phyloP scores from a whole-genome alignment of 2,888 invertebrate species.

The Exocentrus adspersus region DNA sequence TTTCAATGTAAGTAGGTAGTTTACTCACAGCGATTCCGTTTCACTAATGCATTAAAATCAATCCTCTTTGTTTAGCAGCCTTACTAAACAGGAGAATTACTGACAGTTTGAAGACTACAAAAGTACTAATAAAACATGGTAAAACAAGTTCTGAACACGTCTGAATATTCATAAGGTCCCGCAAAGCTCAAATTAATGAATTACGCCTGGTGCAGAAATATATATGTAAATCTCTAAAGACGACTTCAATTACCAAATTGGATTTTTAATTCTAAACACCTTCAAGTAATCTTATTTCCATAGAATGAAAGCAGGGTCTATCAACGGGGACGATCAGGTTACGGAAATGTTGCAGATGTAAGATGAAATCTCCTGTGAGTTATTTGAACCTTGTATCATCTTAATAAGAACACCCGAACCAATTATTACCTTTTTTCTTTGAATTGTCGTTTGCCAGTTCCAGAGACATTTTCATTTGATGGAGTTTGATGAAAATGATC shows the following conservation, averaged over 20 bases:
- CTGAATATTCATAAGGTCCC: conserved; percentile 6
- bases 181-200: conserved; percentile 7
- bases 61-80: too few relatives aligned
- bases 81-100: too few relatives aligned
- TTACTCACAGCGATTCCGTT: too few relatives aligned
- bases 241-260: conserved; percentile 19
- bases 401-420: not conserved
- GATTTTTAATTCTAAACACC: conserved; percentile 15
- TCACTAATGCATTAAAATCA: too few relatives aligned
- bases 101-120: not conserved
- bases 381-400: conserved; percentile 2
- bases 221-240: conserved; percentile 12
- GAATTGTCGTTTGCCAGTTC: not conserved
- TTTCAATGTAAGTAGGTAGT: too few relatives aligned
- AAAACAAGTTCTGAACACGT: not conserved
- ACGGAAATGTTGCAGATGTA: conserved; percentile 12
- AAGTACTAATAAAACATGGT: not conserved
- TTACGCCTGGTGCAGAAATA: conserved; percentile 4
- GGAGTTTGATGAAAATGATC: too few relatives aligned
- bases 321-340: conserved; percentile 2
- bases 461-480: not conserved
- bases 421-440: conserved; percentile 4
- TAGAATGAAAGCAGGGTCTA: conserved; percentile 3
- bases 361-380: not conserved
- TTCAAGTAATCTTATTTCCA: conserved; percentile 13